phyloP scores from a whole-genome alignment of 2,797 vertebrate species.

The Neostethus bicornis region DNA sequence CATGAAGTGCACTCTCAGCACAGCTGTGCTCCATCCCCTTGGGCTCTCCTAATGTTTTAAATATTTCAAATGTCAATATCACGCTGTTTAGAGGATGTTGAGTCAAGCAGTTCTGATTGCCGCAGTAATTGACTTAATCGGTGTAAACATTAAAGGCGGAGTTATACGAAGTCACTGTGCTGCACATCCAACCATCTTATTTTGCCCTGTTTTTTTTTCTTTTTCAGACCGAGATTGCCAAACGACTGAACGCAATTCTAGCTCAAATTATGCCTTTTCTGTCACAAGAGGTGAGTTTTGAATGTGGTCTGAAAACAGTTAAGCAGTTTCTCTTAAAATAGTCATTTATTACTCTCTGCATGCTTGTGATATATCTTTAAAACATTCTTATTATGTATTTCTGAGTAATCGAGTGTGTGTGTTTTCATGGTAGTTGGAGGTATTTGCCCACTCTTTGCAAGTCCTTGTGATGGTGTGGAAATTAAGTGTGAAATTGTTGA shows the following conservation, averaged over 20 bases:
- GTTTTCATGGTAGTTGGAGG: background rate
- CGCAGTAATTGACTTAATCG: slow-evolving; percentile 84
- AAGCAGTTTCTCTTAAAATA: slow-evolving; percentile 20
- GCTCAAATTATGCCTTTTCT: slow-evolving; percentile 99
- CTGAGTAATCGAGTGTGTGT: slow-evolving; percentile 26
- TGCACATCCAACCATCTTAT: slow-evolving; percentile 66
- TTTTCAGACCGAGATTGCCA: slow-evolving; percentile 98
- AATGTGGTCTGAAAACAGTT: slow-evolving; percentile 14
- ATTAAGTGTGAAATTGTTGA: slow-evolving; percentile 45
- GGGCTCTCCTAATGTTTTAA: slow-evolving; percentile 85
- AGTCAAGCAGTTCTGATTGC: slow-evolving; percentile 85
- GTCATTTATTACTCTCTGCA: slow-evolving; percentile 14
- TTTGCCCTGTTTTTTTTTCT: slow-evolving; percentile 70
- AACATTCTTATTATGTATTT: slow-evolving; percentile 21
- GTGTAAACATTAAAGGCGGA: slow-evolving; percentile 79
- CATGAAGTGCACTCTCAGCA: slow-evolving; percentile 84
- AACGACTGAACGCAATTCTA: slow-evolving; percentile 98
- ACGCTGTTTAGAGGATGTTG: slow-evolving; percentile 84
- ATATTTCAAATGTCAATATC: slow-evolving; percentile 88
- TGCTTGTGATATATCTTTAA: slow-evolving; percentile 17
- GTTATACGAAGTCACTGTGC: slow-evolving; percentile 68
- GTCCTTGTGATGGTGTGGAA: slow-evolving; percentile 23
- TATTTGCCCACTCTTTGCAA: slow-evolving; percentile 27
- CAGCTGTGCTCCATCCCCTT: slow-evolving; percentile 82
- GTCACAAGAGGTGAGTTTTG: slow-evolving; percentile 95